Base-by-base conservation (phyloP, 2,113 vertebrate genomes). In the Chloroceryle aenea region DNA sequence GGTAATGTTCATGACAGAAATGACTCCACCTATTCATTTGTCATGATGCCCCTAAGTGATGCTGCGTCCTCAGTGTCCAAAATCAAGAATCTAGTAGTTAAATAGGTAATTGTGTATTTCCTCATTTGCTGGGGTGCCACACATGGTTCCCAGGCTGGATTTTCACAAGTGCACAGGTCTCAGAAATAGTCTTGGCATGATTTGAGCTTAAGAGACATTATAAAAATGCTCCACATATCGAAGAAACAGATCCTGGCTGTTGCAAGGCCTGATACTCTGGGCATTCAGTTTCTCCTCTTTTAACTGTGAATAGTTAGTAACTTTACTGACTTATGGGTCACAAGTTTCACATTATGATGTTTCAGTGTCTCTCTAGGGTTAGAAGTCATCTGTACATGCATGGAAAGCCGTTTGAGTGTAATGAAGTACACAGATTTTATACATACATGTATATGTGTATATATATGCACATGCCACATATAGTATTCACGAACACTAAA, bases 241-340 rank as follows among this genome's bases (percentile, higher is more conserved):
- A 40, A 52, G n/a, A 82, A 85, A 40, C 20, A 56, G 43, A 55
- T 43, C 12, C 38, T 79, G 38, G 27, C 14, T 62, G 14, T 45
- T 67, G 38, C 0, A 0, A 53, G 25, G 8, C 15, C 30, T 77
- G 40, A 16, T 14, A 11, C 42, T 75, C 36, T 30, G 50, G 29
- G 38, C 22, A 11, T 64, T 75, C 3, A 3, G 18, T 40, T 78
- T 52, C 27, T 93, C 6, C 58, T 80, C 19, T 90, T 90, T 66
- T 50, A 48, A 14, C 25, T 64, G 12, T 43, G 43, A 64, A 56
- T 53, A 75, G 12, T 21, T 59, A 22, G n/a, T n/a, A n/a, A n/a
- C 30, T 9, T 3, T 67, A 36, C 34, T 1, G 1, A 34, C 5
- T 77, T 69, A 20, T 1, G 22, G 23, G 25, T 15, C 47, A 38